phyloP scores from a whole-genome alignment of 1,140 invertebrate species.

The Geopemphigus sp. region DNA sequence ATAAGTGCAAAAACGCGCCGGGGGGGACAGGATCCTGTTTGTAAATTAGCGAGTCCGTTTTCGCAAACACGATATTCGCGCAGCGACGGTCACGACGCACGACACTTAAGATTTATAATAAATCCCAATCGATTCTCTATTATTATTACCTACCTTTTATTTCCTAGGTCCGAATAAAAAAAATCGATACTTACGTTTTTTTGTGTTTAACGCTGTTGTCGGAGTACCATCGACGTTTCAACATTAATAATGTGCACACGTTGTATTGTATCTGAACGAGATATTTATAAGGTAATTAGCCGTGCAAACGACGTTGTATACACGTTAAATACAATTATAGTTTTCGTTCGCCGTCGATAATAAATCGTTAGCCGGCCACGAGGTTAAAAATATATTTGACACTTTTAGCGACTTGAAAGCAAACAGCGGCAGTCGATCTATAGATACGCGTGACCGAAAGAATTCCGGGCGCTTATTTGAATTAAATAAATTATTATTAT shows the following conservation, averaged over 20 bases:
- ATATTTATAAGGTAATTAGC: no score
- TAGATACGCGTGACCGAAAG: neutral
- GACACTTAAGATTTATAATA: neutral
- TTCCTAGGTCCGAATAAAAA: no score
- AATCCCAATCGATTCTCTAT: neutral
- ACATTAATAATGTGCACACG: no score
- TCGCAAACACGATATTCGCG: conserved; percentile 25
- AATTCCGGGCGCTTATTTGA: no score
- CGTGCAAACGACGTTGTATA: neutral
- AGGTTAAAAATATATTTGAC: neutral
- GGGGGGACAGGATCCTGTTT: conserved; percentile 44
- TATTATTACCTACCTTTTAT: no score
- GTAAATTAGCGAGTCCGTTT: conserved; percentile 45
- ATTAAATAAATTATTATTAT: no score
- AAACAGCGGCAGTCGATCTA: neutral
- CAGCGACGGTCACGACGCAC: neutral
- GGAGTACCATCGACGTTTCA: no score
- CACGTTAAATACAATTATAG: no score
- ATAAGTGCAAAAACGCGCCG: conserved; percentile 40
- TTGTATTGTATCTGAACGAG: no score
- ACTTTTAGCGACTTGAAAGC: neutral
- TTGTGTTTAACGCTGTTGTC: no score
- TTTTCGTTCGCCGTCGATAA: no score
- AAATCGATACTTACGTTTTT: no score
- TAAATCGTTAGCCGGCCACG: neutral